Evolutionary conservation across 2,113 vertebrate species (phyloP).

Genomic region (Arothron firmamentum): DNA sequence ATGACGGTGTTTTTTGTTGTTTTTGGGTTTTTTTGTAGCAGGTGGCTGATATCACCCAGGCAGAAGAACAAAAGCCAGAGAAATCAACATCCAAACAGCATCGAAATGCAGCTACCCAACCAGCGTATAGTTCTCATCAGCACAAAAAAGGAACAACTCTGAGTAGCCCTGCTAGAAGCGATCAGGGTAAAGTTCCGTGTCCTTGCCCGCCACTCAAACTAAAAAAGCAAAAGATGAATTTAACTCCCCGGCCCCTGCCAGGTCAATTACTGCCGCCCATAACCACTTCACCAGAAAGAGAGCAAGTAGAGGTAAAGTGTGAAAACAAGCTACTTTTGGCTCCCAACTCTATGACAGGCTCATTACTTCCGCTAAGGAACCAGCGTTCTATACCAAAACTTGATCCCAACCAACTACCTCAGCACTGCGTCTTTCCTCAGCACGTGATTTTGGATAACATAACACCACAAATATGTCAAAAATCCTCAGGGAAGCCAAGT

Average conservation of each 20-base stretch:
- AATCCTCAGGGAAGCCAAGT: not conserved
- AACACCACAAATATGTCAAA: not conserved
- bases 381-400: slow-evolving; percentile 6
- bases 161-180: not conserved
- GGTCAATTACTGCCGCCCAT: accelerated
- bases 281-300: slow-evolving; percentile 10
- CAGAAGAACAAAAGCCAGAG: not conserved
- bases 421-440: slow-evolving; percentile 49
- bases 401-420: slow-evolving; percentile 30
- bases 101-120: not conserved
- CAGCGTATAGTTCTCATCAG: slow-evolving; percentile 6
- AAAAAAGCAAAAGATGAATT: not conserved
- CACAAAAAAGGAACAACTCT: slow-evolving; percentile 19
- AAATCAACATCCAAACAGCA: slow-evolving; percentile 5
- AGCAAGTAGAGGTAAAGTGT: not conserved
- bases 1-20: not conserved
- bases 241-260: not conserved
- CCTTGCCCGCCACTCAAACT: too few species aligned
- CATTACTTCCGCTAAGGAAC: not conserved
- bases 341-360: not conserved
- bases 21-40: slow-evolving; percentile 18
- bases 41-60: slow-evolving; percentile 1
- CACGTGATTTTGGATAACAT: slow-evolving; percentile 54
- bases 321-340: not conserved
- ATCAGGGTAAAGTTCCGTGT: not conserved